Conservation (phyloP, 2,113 vertebrate genomes). For the Neofelis nebulosa region DNA sequence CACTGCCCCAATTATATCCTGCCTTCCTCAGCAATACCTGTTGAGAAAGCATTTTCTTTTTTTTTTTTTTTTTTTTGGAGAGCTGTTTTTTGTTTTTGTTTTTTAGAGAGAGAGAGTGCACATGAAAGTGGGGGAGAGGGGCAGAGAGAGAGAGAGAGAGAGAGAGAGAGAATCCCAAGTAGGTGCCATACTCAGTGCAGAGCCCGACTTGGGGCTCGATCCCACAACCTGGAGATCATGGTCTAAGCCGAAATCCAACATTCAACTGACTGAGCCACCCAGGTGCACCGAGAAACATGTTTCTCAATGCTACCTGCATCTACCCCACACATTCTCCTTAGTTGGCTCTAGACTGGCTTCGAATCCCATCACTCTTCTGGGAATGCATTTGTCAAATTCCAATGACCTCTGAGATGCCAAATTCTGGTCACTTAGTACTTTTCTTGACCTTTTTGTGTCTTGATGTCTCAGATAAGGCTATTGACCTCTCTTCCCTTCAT, state of each 20-base stretch:
- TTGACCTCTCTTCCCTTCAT: neutral
- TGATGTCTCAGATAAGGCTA: neutral
- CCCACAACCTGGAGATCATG: no score
- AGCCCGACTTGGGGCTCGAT: no score
- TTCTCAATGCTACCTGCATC: neutral
- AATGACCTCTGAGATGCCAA: neutral
- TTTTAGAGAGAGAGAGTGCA: no score
- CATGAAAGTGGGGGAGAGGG: no score
- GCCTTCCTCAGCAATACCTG: neutral
- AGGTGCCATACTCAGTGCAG: no score
- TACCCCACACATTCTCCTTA: neutral
- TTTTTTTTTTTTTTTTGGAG: no score
- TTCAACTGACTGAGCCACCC: no score
- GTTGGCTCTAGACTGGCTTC: fast-evolving
- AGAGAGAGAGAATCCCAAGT: no score
- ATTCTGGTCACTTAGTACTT: neutral
- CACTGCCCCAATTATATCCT: neutral
- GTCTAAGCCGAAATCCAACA: no score
- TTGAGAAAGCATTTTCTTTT: neutral
- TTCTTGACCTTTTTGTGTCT: neutral
- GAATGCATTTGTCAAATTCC: neutral
- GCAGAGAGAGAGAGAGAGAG: no score
- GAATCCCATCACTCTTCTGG: neutral
- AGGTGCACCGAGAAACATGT: neutral
- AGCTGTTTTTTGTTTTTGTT: no score